phyloP scores from a whole-genome alignment of 2,888 invertebrate species.

The Callimorpha dominula region DNA sequence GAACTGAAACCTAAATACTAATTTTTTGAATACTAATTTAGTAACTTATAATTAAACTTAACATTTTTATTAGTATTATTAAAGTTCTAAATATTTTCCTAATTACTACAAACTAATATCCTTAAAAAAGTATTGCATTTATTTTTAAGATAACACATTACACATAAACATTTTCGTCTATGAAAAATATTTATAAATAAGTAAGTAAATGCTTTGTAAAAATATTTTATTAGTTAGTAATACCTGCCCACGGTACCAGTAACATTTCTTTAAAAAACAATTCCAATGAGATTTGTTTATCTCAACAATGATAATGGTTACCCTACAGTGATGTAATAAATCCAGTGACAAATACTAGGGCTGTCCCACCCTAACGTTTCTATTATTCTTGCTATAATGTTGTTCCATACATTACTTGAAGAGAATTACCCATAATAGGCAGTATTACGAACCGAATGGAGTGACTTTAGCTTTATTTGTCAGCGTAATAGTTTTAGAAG shows the following conservation, averaged over 20 bases:
- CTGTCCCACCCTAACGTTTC: slow-evolving; percentile 62
- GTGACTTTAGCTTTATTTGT: slow-evolving; percentile 50
- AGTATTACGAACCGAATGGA: slow-evolving; percentile 52
- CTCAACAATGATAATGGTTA: slow-evolving; percentile 48
- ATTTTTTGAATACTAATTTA: too few relatives aligned
- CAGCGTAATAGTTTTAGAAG: slow-evolving; percentile 36
- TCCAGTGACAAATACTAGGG: slow-evolving; percentile 72
- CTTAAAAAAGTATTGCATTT: not conserved
- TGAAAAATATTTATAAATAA: not conserved
- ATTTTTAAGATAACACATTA: not conserved
- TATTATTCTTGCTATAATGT: slow-evolving; percentile 75
- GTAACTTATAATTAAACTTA: not conserved
- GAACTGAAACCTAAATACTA: too few relatives aligned
- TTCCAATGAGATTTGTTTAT: not conserved
- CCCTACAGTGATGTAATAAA: slow-evolving; percentile 64
- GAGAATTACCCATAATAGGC: slow-evolving; percentile 70
- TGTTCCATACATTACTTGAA: slow-evolving; percentile 67
- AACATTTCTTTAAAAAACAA: not conserved
- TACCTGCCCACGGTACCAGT: not conserved
- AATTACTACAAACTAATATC: not conserved
- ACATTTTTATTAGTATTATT: too few relatives aligned
- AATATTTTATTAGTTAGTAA: not conserved
- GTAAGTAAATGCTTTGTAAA: not conserved
- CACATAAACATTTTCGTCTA: not conserved
- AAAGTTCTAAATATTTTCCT: not conserved